Base-by-base conservation (phyloP, 2,113 vertebrate genomes). In the Aplodontia rufa region DNA sequence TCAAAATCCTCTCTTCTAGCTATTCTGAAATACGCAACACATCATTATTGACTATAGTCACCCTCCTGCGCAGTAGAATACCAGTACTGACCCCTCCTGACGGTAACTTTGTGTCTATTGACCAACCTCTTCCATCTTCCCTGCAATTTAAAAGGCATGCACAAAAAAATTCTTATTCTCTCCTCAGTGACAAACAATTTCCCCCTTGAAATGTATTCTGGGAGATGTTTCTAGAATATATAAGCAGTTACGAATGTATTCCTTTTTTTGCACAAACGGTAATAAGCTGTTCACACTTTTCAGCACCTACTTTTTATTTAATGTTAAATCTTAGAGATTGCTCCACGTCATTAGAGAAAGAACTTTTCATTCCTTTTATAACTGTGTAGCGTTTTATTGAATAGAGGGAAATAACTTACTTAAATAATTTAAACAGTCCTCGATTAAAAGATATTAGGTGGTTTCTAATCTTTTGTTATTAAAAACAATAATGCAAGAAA, bases 391-490 rank as follows among this genome's bases (percentile, higher is more conserved):
- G 91, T 88, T 96, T 51, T 64, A 64, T 68, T 69, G 74, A 62
- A 86, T 74, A n/a, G 55, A 72, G 64, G 62, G 47, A 94, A 88
- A 58, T 95, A 16, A 86, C 84, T 87, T 90, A 82, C 35, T 90
- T 93, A 85, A 95, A 93, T 93, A 53, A 83, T 80, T 95, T 68
- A 89, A 90, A 68, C 37, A 49, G 22, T 49, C 32, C 47, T 55
- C 76, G 92, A 76, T 93, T 87, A 80, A 89, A 83, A 87, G 49
- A 5, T 87, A 83, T 47, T 91, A 80, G 37, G 32, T 87, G 84
- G 26, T 40, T 71, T 88, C 58, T 62, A 75, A 82, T 89, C 35
- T 55, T 86, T 93, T 68, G 45, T 94, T 83, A 83, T 89, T 82
- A 93, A 20, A 75, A 89, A 79, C 49, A 89, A 68, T 68, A 86